A percentile compares a stretch with the other conserved stretches of the same genome.
These are phyloP conservation scores for Macroramphosus scolopax DNA, from an alignment of 2,797 vertebrate species.

Conservation along the genomic window DNA sequence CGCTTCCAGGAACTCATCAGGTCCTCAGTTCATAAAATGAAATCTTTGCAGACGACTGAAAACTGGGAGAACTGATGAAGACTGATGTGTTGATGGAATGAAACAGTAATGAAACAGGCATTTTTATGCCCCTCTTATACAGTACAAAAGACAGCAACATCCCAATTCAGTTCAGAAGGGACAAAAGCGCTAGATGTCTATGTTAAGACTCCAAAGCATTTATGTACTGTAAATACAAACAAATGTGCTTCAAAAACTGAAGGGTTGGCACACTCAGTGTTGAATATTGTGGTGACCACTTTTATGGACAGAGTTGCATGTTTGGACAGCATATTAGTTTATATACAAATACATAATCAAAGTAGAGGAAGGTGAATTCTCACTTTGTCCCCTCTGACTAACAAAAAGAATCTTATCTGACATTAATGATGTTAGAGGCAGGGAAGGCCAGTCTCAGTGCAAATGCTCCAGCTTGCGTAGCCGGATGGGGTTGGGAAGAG, in stretches of 20 bases:
- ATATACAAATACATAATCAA: constrained; percentile 85
- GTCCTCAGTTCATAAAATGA: constrained; percentile 35
- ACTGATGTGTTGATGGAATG: constrained; percentile 40
- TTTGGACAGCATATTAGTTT: constrained; percentile 73
- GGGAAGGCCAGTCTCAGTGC: constrained; percentile 86
- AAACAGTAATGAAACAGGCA: too few species aligned
- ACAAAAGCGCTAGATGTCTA: constrained; percentile 42
- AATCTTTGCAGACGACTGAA: constrained; percentile 32
- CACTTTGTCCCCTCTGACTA: constrained; percentile 69
- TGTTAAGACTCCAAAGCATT: constrained; percentile 71
- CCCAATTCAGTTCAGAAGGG: constrained; percentile 47
- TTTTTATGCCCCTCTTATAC: constrained; percentile 44
- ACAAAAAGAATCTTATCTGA: constrained; percentile 77
- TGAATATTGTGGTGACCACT: constrained; percentile 61
- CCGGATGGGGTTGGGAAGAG: constrained; percentile 87
- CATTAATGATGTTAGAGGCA: constrained; percentile 57
- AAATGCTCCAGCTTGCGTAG: constrained; percentile 93
- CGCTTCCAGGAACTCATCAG: constrained; percentile 36
- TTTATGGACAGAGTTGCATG: constrained; percentile 68
- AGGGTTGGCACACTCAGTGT: constrained; percentile 79
- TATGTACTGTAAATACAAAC: constrained; percentile 71
- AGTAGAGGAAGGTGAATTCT: constrained; percentile 48
- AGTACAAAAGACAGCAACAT: constrained; percentile 41
- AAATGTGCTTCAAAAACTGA: constrained; percentile 62
- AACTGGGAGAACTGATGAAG: constrained; percentile 37